phyloP scores from a whole-genome alignment of 2,888 invertebrate genomes.

The Patella pellucida region DNA sequence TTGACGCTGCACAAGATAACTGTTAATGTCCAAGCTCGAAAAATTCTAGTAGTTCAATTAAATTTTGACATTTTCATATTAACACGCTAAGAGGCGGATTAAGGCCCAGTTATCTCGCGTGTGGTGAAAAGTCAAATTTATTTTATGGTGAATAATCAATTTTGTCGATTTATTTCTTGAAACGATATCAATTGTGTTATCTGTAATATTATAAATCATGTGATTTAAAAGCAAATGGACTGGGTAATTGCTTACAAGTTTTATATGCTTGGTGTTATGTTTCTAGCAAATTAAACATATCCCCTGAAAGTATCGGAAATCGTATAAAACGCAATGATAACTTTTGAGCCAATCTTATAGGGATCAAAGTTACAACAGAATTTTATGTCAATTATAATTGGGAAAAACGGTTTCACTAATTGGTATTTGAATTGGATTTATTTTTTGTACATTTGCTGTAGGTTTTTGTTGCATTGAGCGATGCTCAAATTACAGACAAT shows the following conservation, averaged over 20 bases:
- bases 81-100: slow-evolving; percentile 7
- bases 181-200: slow-evolving; percentile 6
- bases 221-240: not conserved
- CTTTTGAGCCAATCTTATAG: too few species aligned
- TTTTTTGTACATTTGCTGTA: too few species aligned
- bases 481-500: too few species aligned
- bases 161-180: slow-evolving; percentile 1
- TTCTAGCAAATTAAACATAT: not conserved
- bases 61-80: slow-evolving; percentile 12
- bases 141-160: not conserved
- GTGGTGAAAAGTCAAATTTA: slow-evolving; percentile 9
- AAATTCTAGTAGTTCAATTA: not conserved
- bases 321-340: too few species aligned
- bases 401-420: too few species aligned
- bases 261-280: slow-evolving; percentile 9
- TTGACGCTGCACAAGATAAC: not conserved
- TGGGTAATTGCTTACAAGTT: slow-evolving; percentile 6
- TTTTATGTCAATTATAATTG: too few species aligned
- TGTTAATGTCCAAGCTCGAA: not conserved
- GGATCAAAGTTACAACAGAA: too few species aligned
- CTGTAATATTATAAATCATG: slow-evolving; percentile 3
- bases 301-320: not conserved
- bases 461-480: too few species aligned
- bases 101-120: slow-evolving; percentile 1
- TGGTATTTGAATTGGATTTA: too few species aligned